Conservation (phyloP, 2,888 invertebrate genomes). For the Xanthorhoe designata region DNA sequence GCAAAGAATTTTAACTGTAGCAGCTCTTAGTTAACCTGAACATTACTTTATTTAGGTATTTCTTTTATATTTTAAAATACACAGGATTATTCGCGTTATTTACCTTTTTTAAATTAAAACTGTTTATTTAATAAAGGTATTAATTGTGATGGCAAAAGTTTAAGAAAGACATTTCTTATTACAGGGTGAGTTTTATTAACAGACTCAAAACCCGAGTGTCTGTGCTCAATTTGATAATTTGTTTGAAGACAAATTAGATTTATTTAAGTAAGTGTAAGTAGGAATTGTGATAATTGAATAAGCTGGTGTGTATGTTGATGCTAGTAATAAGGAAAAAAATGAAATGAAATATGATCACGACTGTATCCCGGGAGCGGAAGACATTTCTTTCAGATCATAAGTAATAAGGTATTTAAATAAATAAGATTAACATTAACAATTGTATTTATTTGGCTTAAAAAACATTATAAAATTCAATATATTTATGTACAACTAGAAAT, state of each 20-base stretch:
- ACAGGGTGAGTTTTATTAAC: background rate
- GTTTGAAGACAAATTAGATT: conserved; percentile 48
- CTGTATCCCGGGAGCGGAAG: too few species aligned
- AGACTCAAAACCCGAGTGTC: conserved; percentile 30
- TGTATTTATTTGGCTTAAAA: conserved; percentile 26
- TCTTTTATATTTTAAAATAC: background rate
- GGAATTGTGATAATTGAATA: conserved; percentile 64
- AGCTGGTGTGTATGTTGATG: conserved; percentile 41
- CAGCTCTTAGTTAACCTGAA: too few species aligned
- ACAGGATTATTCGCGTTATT: background rate
- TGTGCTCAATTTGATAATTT: conserved; percentile 49
- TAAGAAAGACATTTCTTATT: background rate
- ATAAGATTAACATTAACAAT: conserved; percentile 27
- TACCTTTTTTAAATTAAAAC: background rate
- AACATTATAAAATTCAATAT: background rate
- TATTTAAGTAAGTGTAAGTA: conserved; percentile 43
- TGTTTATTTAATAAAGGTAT: too few species aligned
- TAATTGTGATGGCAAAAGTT: too few species aligned
- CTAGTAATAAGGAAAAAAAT: too few species aligned
- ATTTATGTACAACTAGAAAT: conserved; percentile 4
- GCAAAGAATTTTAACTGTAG: too few species aligned
- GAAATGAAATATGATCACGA: too few species aligned
- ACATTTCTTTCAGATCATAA: too few species aligned
- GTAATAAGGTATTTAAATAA: conserved; percentile 57
- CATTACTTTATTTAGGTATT: background rate